Conservation (phyloP, 2,797 vertebrate genomes). For the Sebastes steindachneri region DNA sequence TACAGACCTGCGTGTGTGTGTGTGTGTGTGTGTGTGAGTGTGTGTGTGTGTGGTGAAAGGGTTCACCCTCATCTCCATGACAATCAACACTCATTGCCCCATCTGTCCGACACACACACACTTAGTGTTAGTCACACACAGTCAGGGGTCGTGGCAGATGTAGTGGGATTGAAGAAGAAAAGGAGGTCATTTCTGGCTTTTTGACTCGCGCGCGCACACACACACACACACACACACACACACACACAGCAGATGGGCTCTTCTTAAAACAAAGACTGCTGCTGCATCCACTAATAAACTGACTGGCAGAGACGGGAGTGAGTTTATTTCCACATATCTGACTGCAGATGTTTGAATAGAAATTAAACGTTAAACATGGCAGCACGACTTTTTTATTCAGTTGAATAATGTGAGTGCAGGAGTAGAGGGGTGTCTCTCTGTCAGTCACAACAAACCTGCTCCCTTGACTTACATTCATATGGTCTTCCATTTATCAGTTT, state of each 20-base stretch:
- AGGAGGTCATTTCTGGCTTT: slow-evolving; percentile 62
- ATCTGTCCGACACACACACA: slow-evolving; percentile 63
- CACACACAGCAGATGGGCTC: slow-evolving; percentile 58
- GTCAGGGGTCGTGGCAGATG: slow-evolving; percentile 71
- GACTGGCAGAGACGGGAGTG: not conserved
- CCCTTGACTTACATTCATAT: not conserved
- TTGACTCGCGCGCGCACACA: slow-evolving; percentile 28
- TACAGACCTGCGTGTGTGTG: not conserved
- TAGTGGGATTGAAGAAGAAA: slow-evolving; percentile 31
- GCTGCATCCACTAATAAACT: slow-evolving; percentile 15
- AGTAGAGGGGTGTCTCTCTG: not conserved
- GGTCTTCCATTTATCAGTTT: not conserved
- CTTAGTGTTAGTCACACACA: slow-evolving; percentile 65
- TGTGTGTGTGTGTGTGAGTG: not conserved
- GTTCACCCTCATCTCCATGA: slow-evolving; percentile 77
- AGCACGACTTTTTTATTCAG: not conserved
- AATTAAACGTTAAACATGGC: not conserved
- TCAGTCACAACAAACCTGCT: not conserved
- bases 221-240: slow-evolving; percentile 13
- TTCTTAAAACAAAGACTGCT: slow-evolving; percentile 48
- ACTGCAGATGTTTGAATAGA: not conserved
- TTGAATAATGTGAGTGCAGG: not conserved
- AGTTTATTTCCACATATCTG: not conserved
- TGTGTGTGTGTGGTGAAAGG: slow-evolving; percentile 24
- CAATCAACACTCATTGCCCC: slow-evolving; percentile 63